Percentiles rank a stretch among this genome's conserved stretches.
phyloP scores from a whole-genome alignment of 2,888 invertebrate species.

The Pyrrhia umbra region DNA sequence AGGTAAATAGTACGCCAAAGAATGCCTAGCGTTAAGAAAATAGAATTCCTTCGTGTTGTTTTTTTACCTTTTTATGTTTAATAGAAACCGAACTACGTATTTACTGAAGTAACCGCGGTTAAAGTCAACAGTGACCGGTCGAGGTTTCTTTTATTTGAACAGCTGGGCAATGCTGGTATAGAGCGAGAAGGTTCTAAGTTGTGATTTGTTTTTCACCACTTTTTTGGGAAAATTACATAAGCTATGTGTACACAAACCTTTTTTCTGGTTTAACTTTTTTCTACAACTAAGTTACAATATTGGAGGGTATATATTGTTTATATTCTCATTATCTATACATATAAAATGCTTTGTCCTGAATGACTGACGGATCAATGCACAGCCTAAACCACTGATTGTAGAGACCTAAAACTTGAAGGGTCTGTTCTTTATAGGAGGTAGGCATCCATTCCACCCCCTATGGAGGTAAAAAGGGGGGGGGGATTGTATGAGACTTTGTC shows the following conservation, averaged over 20 bases:
- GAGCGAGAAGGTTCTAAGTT: slow-evolving; percentile 39
- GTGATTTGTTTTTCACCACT: slow-evolving; percentile 13
- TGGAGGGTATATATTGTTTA: too few relatives aligned
- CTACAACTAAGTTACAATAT: too few relatives aligned
- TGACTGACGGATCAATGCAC: too few relatives aligned
- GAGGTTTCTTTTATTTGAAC: slow-evolving; percentile 66
- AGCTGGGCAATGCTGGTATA: slow-evolving; percentile 64
- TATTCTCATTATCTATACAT: too few relatives aligned
- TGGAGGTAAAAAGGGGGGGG: too few relatives aligned
- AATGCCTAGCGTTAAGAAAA: slow-evolving; percentile 35
- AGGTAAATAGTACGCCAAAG: slow-evolving; percentile 33
- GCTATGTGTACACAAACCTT: neutral
- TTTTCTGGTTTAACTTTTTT: too few relatives aligned
- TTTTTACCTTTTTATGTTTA: slow-evolving; percentile 50
- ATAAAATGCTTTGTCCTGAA: too few relatives aligned
- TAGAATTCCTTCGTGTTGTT: slow-evolving; percentile 30
- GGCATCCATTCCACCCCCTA: too few relatives aligned
- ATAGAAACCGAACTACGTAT: slow-evolving; percentile 59
- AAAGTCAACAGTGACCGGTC: slow-evolving; percentile 61
- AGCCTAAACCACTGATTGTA: too few relatives aligned
- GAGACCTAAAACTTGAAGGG: too few relatives aligned
- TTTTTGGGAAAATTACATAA: slow-evolving; percentile 17
- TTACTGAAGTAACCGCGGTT: slow-evolving; percentile 58
- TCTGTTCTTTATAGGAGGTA: too few relatives aligned
- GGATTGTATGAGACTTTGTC: too few relatives aligned